Percentiles rank a stretch among this genome's conserved stretches.
These are phyloP conservation scores for Azemiops feae DNA, from an alignment of 2,113 vertebrate species.

Conservation along the genomic window DNA sequence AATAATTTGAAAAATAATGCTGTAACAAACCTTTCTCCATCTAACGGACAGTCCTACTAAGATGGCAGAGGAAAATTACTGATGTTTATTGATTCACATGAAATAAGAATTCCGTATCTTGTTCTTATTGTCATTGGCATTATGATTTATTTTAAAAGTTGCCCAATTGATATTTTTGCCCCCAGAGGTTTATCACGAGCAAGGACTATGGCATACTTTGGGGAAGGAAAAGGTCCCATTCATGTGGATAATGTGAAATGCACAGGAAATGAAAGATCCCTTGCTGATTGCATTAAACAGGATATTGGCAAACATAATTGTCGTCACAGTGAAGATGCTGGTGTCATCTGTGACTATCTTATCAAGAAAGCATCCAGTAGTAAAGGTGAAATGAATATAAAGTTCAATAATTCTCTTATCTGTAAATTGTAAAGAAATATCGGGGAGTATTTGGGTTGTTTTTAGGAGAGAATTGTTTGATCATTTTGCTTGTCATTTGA, in stretches of 20 bases:
- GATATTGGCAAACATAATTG: conserved; percentile 90
- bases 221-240: conserved; percentile 91
- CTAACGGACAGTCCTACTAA: not conserved
- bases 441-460: not conserved
- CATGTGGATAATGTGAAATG: conserved; percentile 92
- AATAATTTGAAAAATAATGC: not conserved
- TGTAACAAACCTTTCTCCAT: not conserved
- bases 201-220: conserved; percentile 94
- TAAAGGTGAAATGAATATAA: conserved; percentile 73
- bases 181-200: conserved; percentile 85
- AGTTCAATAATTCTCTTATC: fast-evolving
- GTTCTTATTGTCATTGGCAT: not conserved
- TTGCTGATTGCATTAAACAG: conserved; percentile 91
- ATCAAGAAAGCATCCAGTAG: conserved; percentile 64
- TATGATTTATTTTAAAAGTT: not conserved
- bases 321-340: conserved; percentile 93
- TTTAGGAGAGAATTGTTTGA: not conserved
- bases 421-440: conserved; percentile 1
- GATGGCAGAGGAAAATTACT: not conserved
- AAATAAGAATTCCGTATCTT: not conserved
- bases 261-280: conserved; percentile 79
- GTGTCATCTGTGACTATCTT: conserved; percentile 90
- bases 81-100: not conserved
- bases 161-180: conserved; percentile 2
- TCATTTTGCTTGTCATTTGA: not conserved